Percentiles rank a stretch among this genome's conserved stretches.
These are phyloP conservation scores for Hydrophis major DNA, from an alignment of 2,797 vertebrate genomes.

Conservation along the genomic window DNA sequence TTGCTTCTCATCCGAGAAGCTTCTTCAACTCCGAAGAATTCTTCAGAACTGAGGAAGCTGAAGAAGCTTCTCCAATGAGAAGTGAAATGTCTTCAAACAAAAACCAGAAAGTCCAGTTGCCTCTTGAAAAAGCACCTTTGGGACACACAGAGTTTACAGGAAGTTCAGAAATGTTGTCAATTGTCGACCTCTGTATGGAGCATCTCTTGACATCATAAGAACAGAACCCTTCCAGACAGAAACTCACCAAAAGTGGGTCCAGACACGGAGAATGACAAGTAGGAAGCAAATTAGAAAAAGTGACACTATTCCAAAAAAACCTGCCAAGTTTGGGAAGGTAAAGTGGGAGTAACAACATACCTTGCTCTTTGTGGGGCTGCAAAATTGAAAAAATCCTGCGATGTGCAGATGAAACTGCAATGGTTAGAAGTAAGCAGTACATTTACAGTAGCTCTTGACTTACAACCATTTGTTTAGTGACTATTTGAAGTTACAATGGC, in stretches of 20 bases:
- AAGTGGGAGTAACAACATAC: neutral
- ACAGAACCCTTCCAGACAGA: neutral
- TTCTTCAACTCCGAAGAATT: too few relatives aligned
- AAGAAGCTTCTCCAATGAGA: too few relatives aligned
- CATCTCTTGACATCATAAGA: neutral
- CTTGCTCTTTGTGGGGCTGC: neutral
- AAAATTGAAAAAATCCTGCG: neutral
- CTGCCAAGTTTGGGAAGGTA: neutral
- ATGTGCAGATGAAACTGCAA: neutral
- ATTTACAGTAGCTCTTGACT: too few relatives aligned
- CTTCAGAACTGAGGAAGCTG: too few relatives aligned
- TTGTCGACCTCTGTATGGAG: neutral
- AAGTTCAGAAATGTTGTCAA: neutral
- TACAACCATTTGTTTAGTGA: too few relatives aligned
- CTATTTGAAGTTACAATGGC: neutral
- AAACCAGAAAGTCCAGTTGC: too few relatives aligned
- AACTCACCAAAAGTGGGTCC: neutral
- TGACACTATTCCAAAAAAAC: neutral
- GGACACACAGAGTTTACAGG: too few relatives aligned
- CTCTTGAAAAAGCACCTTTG: too few relatives aligned
- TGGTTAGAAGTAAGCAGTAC: too few relatives aligned
- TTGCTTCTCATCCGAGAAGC: too few relatives aligned
- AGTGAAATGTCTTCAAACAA: too few relatives aligned
- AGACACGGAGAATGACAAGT: neutral
- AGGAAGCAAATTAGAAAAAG: neutral